Evolutionary conservation across 1,140 invertebrate genomes (phyloP), one percentile per base, ranked within the genome.

Genomic region (Magallana gigas): DNA sequence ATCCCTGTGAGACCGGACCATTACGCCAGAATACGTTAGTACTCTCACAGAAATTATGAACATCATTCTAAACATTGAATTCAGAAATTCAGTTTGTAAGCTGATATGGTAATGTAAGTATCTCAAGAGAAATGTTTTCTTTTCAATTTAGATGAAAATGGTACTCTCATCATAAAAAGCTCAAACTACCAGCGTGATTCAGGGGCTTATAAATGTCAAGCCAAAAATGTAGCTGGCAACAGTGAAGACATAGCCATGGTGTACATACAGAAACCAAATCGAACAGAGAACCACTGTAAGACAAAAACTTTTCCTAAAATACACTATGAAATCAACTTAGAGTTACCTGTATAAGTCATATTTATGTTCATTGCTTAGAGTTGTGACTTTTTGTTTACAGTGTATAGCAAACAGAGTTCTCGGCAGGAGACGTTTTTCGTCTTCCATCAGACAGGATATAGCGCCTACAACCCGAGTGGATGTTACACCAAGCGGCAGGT

Each of bases 201-300:
- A 0, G 97, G 97, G 7, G 96, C 97, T 2, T 97, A 97, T 94
- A 97, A 97, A 96, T 97, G 97, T 92, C 96, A 96, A 91, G 97
- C 96, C 0, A 96, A 95, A 14, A 97, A 96, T 92, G 95, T 96
- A 64, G 97, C 96, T 0, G 97, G 97, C 7, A 95, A 96, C 83
- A 96, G 96, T 58, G 94, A 97, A 81, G 97, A 97, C 91, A 97
- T 97, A 71, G 96, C 96, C 62, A 91, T 92, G 8, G 88, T 94
- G 9, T 91, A 91, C 60, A 90, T 94, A 23, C 85, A 91, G 57
- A 89, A 90, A 84, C 85, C 85, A 12, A 91, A 91, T 60, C 71
- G 85, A n/a, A 87, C 89, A 9, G 36, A 62, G 3, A 58, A 57
- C 36, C 36, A 48, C 9, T 83, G 81, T 57, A 48, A 76, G 68